Percentiles rank a stretch among this genome's conserved stretches.
phyloP scores from a whole-genome alignment of 2,113 vertebrate genomes.

The Phoxinus phoxinus region DNA sequence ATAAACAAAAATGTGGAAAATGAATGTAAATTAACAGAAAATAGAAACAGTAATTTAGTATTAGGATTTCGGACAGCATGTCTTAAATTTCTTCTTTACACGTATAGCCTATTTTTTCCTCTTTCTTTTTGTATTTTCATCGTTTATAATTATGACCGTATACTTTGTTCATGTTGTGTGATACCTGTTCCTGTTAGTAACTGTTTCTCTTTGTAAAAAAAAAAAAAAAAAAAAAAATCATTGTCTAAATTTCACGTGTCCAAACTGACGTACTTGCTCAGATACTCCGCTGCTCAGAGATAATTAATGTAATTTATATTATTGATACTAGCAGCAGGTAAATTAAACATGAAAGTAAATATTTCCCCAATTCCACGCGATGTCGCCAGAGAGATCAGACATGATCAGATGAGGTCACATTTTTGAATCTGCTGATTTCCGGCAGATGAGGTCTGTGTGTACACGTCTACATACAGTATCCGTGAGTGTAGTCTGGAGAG shows the following conservation, averaged over 20 bases:
- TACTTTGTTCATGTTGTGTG: not conserved
- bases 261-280: not conserved
- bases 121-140: not conserved
- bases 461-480: conserved; percentile 27
- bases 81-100: not conserved
- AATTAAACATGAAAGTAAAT: not conserved
- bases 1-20: not conserved
- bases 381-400: conserved; percentile 58
- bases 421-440: conserved; percentile 42
- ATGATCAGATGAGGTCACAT: conserved; percentile 39
- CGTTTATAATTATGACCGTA: not conserved
- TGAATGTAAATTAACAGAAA: not conserved
- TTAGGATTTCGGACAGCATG: not conserved
- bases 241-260: not conserved
- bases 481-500: not conserved
- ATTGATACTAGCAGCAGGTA: not conserved
- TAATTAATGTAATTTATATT: not conserved
- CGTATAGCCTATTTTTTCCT: not conserved
- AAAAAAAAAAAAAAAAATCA: no score
- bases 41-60: not conserved
- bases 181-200: not conserved
- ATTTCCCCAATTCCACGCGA: conserved; percentile 46
- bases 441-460: conserved; percentile 37
- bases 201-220: not conserved
- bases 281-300: not conserved